Evolutionary conservation across 2,888 invertebrate genomes (phyloP).

Genomic region (Cephus nigrinus): DNA sequence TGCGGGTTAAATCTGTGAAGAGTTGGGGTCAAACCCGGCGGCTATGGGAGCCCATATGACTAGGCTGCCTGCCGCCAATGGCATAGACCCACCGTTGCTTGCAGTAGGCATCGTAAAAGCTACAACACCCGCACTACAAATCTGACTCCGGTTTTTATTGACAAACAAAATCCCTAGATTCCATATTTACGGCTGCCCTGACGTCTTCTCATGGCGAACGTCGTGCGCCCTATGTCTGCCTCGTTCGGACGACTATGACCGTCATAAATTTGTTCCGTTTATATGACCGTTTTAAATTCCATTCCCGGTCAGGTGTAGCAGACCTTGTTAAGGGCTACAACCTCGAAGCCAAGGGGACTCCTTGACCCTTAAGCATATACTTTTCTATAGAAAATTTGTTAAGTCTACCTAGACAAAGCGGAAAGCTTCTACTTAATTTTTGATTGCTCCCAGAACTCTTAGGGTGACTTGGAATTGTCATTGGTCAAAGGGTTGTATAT

Average conservation of each 20-base stretch:
- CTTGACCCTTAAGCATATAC: not conserved
- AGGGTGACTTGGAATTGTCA: not conserved
- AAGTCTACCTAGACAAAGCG: not conserved
- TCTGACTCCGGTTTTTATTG: conserved; percentile 41
- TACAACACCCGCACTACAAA: conserved; percentile 32
- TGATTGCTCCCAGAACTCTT: not conserved
- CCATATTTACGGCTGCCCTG: conserved; percentile 39
- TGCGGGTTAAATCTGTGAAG: not conserved
- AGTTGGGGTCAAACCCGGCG: conserved; percentile 17
- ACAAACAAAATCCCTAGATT: conserved; percentile 42
- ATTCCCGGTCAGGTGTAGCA: conserved; percentile 39
- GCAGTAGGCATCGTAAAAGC: conserved; percentile 32
- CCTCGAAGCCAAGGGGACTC: conserved; percentile 5
- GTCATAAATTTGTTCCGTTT: conserved; percentile 51
- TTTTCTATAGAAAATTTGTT: not conserved
- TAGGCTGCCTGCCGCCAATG: conserved; percentile 4
- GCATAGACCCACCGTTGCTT: conserved; percentile 7
- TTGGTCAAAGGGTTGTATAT: not conserved
- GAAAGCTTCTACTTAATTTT: not conserved
- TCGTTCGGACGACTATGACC: conserved; percentile 23
- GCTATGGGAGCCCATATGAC: conserved; percentile 16
- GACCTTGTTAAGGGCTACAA: conserved; percentile 37
- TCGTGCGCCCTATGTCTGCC: conserved; percentile 22
- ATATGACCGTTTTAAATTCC: conserved; percentile 47
- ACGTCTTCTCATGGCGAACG: conserved; percentile 13